Percentiles rank a stretch among this genome's conserved stretches.
Conservation (phyloP, 2,113 vertebrate genomes). For the Prolemur simus region DNA sequence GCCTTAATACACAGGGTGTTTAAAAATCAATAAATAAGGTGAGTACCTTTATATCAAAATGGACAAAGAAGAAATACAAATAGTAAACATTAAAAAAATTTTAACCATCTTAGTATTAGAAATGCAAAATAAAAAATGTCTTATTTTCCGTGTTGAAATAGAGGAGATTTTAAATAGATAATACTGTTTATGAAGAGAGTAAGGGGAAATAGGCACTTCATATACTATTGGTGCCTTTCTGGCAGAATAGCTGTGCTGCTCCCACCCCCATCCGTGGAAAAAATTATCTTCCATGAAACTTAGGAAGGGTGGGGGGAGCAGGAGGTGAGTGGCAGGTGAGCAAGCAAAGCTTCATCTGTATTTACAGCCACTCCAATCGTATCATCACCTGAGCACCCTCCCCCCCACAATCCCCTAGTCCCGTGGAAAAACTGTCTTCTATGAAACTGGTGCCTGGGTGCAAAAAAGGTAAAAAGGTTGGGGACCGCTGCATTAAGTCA, state of each 20-base stretch:
- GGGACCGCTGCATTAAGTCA: background rate
- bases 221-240: background rate
- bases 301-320: no score
- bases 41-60: slow-evolving; percentile 5
- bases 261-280: no score
- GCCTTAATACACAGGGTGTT: background rate
- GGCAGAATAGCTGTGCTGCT: background rate
- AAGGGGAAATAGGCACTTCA: background rate
- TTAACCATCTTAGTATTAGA: background rate
- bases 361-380: no score
- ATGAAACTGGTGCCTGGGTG: no score
- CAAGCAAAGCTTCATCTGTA: no score
- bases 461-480: no score
- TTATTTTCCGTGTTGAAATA: background rate
- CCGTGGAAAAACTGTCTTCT: no score
- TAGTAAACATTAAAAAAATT: slow-evolving; percentile 33
- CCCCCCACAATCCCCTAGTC: no score
- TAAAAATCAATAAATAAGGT: slow-evolving; percentile 13
- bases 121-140: slow-evolving; percentile 20
- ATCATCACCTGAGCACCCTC: no score
- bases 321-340: no score
- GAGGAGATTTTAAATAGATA: slow-evolving; percentile 25
- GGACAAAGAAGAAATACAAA: background rate
- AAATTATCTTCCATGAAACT: no score
- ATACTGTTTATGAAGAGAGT: background rate